Evolutionary conservation across 2,113 vertebrate species (phyloP), one percentile per base, ranked within the genome.

Genomic region (Alexandromys fortis): DNA sequence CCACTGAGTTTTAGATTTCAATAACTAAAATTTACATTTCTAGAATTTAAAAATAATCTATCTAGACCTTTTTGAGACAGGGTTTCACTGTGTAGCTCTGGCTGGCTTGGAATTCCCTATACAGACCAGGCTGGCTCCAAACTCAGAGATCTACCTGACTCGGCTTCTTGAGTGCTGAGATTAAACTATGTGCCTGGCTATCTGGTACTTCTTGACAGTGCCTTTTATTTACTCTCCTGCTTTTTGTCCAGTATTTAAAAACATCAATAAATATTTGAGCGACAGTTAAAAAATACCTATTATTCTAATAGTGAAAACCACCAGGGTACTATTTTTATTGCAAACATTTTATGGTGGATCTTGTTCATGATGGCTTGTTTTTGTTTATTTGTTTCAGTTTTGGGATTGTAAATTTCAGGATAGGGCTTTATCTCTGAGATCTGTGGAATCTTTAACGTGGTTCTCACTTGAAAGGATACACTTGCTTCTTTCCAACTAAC

Each of bases 1-100:
- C 22, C 7, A n/a, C 35, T 70, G 73, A 86, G 58, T 38, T 92
- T 95, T 92, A 61, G 14, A 90, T 90, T 61, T 95, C 38, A 94
- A 11, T 79, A 65, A 89, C n/a, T 86, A 81, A 73, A 91, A 49
- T 67, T 92, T 94, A 28, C 47, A 94, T 70, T 94, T 95, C 49
- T 55, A 75, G 9, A 94, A 63, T 49, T 90, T 28, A 47, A 38
- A 92, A 79, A 91, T 85, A 79, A 76, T 68, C 52, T 63, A 81
- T 45, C 49, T 75, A 49, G 30, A 45, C 8, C 35, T 5, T 79
- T 11, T 22, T 35, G 22, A 61, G 22, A 61, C 81, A 83, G 52
- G 14, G 14, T 26, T 26, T 61, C 12, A 38, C 12, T 63, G 58
- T 42, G 81, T 83, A 61, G n/a, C 55, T 63, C 81, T 61, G 55